Evolutionary conservation across 2,113 vertebrate species (phyloP).

Genomic region (Sminthopsis crassicaudata): DNA sequence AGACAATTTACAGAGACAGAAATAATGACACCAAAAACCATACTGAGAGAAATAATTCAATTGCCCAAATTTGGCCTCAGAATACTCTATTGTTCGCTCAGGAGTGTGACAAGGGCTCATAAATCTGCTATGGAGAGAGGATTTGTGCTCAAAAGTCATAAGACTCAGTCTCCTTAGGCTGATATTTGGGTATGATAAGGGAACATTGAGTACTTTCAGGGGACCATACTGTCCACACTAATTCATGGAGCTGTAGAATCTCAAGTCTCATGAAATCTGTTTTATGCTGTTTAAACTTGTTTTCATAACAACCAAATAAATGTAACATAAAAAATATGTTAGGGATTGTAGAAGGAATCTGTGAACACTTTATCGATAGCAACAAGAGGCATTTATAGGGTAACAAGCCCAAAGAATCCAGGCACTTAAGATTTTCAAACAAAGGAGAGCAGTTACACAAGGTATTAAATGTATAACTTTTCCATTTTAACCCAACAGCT

Average conservation of each 20-base stretch:
- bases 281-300: conserved; percentile 48
- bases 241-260: neutral
- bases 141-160: neutral
- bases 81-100: conserved; percentile 33
- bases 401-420: neutral
- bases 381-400: conserved; percentile 17
- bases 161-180: conserved; percentile 14
- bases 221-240: neutral
- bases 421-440: conserved; percentile 32
- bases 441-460: conserved; percentile 12
- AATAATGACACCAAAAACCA: conserved; percentile 57
- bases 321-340: conserved; percentile 36
- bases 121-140: conserved; percentile 28
- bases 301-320: conserved; percentile 45
- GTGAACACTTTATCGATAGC: conserved; percentile 15
- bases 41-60: conserved; percentile 66
- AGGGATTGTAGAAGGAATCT: conserved; percentile 27
- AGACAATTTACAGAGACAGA: conserved; percentile 49
- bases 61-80: conserved; percentile 42
- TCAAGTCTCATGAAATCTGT: conserved; percentile 12
- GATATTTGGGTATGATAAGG: conserved; percentile 21
- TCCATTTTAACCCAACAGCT: conserved; percentile 29
- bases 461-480: neutral
- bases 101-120: conserved; percentile 23
- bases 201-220: conserved; percentile 24